Evolutionary conservation across 1,140 invertebrate genomes (phyloP).

Genomic region (Drosophila yakuba): DNA sequence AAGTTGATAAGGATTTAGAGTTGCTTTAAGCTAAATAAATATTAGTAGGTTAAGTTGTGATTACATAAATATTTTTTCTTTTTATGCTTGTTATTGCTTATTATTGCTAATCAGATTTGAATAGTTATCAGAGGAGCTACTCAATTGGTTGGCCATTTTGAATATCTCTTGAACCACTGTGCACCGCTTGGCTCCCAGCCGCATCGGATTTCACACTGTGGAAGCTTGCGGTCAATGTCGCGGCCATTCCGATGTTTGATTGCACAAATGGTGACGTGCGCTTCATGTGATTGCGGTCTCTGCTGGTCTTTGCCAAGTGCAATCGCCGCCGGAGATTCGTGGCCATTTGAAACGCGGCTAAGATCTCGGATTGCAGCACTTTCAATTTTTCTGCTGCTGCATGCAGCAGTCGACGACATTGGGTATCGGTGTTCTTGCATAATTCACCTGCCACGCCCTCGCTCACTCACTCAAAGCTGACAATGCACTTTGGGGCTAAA

Average conservation of each 20-base stretch:
- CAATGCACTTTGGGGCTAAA: not conserved
- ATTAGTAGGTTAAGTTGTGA: too few relatives aligned
- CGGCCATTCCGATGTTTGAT: constrained; percentile 57
- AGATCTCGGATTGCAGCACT: constrained; percentile 51
- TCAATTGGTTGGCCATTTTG: not conserved
- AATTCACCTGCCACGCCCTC: constrained; percentile 30
- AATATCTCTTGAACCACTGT: not conserved
- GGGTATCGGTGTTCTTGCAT: constrained; percentile 46
- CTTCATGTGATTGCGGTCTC: constrained; percentile 41
- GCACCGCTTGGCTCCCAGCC: not conserved
- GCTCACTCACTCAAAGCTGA: not conserved
- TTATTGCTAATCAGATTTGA: not conserved
- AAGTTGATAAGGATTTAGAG: too few relatives aligned
- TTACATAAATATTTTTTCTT: not conserved
- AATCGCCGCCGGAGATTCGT: constrained; percentile 2
- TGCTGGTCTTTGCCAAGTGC: constrained; percentile 51
- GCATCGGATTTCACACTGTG: constrained; percentile 53
- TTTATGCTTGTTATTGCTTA: too few relatives aligned
- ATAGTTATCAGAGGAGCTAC: rapidly evolving
- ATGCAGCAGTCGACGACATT: constrained; percentile 41
- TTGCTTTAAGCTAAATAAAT: too few relatives aligned
- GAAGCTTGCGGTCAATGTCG: constrained; percentile 50
- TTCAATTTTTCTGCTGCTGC: constrained; percentile 59
- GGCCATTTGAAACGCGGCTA: constrained; percentile 54
- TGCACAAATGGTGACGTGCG: constrained; percentile 44